Evolutionary conservation across 2,113 vertebrate genomes (phyloP).

Genomic region (Mesoclemmys tuberculata): DNA sequence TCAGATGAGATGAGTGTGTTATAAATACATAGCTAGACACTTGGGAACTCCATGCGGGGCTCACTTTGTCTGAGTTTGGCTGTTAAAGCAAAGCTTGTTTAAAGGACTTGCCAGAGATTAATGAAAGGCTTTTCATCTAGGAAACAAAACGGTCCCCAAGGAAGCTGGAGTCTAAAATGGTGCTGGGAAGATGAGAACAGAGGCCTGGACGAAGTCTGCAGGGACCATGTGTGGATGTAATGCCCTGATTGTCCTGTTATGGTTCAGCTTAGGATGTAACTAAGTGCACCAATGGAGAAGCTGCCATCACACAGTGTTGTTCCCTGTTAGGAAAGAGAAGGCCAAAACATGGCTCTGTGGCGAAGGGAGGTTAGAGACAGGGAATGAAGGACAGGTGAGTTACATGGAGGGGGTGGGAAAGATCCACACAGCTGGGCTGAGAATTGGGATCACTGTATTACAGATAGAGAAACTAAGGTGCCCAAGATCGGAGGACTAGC

Average conservation of each 20-base stretch:
- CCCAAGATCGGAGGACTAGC: not conserved
- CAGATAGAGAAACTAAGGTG: not conserved
- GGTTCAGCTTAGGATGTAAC: not conserved
- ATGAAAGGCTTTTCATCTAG: too few relatives aligned
- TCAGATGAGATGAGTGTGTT: too few relatives aligned
- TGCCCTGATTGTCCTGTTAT: not conserved
- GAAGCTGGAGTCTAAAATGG: too few relatives aligned
- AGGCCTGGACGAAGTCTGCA: too few relatives aligned
- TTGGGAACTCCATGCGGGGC: too few relatives aligned
- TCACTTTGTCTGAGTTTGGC: too few relatives aligned
- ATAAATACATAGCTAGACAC: too few relatives aligned
- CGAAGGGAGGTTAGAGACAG: not conserved
- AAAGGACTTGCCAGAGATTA: too few relatives aligned
- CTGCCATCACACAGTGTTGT: not conserved
- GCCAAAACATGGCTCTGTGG: not conserved
- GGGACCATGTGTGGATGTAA: not conserved
- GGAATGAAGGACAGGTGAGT: not conserved
- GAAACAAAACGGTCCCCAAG: too few relatives aligned
- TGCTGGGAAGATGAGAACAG: too few relatives aligned
- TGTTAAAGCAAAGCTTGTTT: too few relatives aligned
- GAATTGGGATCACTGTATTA: not conserved
- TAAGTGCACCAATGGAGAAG: not conserved
- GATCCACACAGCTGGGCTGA: not conserved
- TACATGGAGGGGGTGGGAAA: not conserved
- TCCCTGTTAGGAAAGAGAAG: not conserved